Evolutionary conservation across 2,113 vertebrate species (phyloP).

Genomic region (Hypocryptadius cinnamomeus): DNA sequence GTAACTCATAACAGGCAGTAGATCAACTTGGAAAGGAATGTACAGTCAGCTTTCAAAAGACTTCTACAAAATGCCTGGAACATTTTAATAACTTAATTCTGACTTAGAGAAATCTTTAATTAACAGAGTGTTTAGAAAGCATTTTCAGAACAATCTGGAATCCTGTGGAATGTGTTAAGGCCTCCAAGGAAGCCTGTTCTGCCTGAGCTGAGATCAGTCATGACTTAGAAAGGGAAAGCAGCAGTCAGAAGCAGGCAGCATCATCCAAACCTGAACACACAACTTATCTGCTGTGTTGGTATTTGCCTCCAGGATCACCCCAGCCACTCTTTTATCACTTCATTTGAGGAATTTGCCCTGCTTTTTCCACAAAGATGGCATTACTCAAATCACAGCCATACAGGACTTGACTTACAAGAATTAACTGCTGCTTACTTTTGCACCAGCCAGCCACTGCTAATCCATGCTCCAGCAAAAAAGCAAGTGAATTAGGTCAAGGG

Average conservation of each 20-base stretch:
- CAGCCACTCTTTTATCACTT: neutral
- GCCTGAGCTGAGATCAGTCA: neutral
- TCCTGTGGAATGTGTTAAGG: conserved; percentile 36
- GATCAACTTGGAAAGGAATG: conserved; percentile 47
- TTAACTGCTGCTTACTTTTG: conserved; percentile 42
- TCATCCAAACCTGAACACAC: neutral
- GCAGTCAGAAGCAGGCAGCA: neutral
- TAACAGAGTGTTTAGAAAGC: conserved; percentile 54
- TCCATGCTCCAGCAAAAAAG: neutral
- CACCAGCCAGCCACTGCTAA: conserved; percentile 8
- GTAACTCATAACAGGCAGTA: neutral
- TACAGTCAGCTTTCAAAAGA: conserved; percentile 33
- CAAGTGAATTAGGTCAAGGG: conserved; percentile 21
- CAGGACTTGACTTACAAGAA: conserved; percentile 29
- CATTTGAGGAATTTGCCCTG: neutral
- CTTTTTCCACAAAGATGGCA: neutral
- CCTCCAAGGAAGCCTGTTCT: neutral
- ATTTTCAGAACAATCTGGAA: conserved; percentile 51
- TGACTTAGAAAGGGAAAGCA: neutral
- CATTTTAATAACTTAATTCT: conserved; percentile 56
- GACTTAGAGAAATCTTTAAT: conserved; percentile 59
- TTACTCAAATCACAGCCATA: neutral
- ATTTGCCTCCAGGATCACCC: neutral
- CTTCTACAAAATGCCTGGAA: conserved; percentile 41
- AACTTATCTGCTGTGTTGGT: neutral